Base-by-base conservation (phyloP, 1,140 invertebrate species). In the Liolophura sinensis region DNA sequence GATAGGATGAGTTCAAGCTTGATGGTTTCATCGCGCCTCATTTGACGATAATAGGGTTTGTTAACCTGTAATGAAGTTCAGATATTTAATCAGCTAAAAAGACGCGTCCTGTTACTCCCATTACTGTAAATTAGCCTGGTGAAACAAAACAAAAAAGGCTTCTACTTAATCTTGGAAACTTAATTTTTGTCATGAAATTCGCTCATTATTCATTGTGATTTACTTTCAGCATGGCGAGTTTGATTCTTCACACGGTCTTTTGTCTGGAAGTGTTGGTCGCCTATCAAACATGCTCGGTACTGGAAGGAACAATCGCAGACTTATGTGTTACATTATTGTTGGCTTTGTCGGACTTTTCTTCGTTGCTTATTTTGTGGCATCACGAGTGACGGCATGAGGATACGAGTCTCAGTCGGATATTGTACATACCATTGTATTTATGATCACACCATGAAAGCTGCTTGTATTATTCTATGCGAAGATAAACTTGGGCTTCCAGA, bases 301-400 rank as follows among this genome's bases (percentile, higher is more conserved):
- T 14, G 82, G 82, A 16, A 76, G 79, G 62, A 74, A 74, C 31
- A 85, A 85, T 68, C 68, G 84, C 18, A 81, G 76, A 62, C 66
- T 85, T 4, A 84, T 85, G 78, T 86, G 84, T 67, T 86, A 86
- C 72, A 78, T 83, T 57, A 78, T 84, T 22, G 50, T 82, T 1
- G 77, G 73, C 64, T 70, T 85, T 20, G 74, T 84, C 25, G 58
- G 75, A 6, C 65, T 83, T 1, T 81, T 86, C 67, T 73, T 86
- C 67, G 57, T 86, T 3, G 67, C 84, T 50, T 86, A 85, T 71
- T 86, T 81, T 75, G 57, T 86, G 3, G 65, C 81, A n/a, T 62
- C 72, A 22, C 69, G 68, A 63, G 71, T 78, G 1, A 72, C 70
- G 16, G 66, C 60, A 1, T 61, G 50, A 49, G 25, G 31, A 40